Evolutionary conservation across 2,113 vertebrate genomes (phyloP).

Genomic region (Mungos mungo): DNA sequence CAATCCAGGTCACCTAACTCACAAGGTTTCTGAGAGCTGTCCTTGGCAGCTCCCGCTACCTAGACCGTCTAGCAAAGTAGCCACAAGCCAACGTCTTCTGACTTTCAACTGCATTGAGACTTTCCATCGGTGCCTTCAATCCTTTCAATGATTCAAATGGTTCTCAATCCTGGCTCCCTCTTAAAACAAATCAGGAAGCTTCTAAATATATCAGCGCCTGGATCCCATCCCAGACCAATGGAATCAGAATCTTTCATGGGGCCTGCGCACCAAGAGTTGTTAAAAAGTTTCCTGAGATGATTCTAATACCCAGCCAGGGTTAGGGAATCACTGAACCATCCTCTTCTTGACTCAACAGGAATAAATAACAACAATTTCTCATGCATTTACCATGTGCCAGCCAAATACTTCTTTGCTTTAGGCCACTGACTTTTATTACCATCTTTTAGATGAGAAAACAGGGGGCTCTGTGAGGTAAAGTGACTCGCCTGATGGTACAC

Average conservation of each 20-base stretch:
- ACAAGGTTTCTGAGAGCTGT: background rate
- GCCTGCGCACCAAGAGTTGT: background rate
- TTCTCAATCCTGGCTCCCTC: background rate
- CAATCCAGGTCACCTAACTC: background rate
- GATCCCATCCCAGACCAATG: background rate
- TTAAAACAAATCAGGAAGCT: background rate
- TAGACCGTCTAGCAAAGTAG: background rate
- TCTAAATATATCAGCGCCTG: constrained; percentile 14
- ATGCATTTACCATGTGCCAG: background rate
- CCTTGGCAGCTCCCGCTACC: background rate
- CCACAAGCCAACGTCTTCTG: background rate
- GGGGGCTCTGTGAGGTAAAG: background rate
- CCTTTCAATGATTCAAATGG: background rate
- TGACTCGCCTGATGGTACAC: background rate
- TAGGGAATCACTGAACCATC: background rate
- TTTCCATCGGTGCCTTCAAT: background rate
- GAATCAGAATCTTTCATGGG: background rate
- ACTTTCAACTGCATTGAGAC: background rate
- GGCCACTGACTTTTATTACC: background rate
- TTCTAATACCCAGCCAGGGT: background rate
- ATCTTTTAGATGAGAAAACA: background rate
- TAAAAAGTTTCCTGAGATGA: background rate
- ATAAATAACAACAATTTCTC: background rate
- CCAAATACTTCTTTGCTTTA: background rate
- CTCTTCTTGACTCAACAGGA: background rate